Percentiles rank a stretch among this genome's conserved stretches.
These are phyloP conservation scores for Xiphophorus couchianus DNA, from an alignment of 2,113 vertebrate species.

Conservation along the genomic window DNA sequence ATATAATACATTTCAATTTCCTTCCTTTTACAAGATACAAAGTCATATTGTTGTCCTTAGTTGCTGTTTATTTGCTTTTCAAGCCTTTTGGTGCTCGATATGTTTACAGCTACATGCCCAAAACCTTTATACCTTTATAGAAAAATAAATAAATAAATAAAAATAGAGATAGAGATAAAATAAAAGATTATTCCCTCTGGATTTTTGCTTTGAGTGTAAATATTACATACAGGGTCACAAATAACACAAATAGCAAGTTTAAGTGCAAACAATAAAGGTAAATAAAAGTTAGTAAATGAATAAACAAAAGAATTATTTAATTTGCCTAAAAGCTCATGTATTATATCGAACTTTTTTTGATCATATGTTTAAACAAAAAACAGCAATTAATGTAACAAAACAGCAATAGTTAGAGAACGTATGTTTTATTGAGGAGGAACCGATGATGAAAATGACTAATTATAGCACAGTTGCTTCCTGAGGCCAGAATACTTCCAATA, in stretches of 20 bases:
- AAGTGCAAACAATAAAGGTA: too few relatives aligned
- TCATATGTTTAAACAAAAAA: constrained; percentile 4
- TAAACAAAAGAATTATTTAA: not conserved
- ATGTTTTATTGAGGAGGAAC: constrained; percentile 52
- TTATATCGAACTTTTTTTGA: not conserved
- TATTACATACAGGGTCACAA: too few relatives aligned
- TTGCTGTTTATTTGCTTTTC: not conserved
- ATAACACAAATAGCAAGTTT: too few relatives aligned
- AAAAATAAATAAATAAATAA: too few relatives aligned
- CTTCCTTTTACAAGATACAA: too few relatives aligned
- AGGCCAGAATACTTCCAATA: constrained; percentile 80
- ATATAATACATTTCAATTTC: not conserved
- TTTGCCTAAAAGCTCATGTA: too few relatives aligned
- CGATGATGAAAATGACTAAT: constrained; percentile 60
- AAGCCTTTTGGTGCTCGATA: not conserved
- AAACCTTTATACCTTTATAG: too few relatives aligned
- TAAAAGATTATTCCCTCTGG: too few relatives aligned
- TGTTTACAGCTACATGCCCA: too few relatives aligned
- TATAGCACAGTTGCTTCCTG: constrained; percentile 81
- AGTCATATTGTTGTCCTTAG: not conserved
- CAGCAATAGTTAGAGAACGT: constrained; percentile 33
- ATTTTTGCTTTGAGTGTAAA: too few relatives aligned
- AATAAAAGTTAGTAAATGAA: too few relatives aligned
- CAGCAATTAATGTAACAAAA: constrained; percentile 39
- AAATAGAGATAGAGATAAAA: too few relatives aligned